phyloP scores from a whole-genome alignment of 2,888 invertebrate genomes.

The Dryadula phaetusa region DNA sequence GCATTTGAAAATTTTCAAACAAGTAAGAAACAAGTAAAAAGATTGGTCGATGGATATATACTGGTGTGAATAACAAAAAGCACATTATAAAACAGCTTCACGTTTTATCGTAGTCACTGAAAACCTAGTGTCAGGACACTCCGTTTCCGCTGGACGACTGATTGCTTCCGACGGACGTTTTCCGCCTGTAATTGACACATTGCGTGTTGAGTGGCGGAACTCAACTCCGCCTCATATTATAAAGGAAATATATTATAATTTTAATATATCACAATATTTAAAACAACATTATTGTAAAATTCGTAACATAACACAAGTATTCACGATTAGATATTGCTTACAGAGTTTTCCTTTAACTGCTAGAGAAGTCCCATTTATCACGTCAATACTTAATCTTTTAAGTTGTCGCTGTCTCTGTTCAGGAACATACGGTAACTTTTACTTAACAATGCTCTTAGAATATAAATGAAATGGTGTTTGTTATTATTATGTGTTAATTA shows the following conservation, averaged over 20 bases:
- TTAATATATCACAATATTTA: too few relatives aligned
- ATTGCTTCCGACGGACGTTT: too few relatives aligned
- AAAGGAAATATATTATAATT: neutral
- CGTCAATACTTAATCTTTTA: slow-evolving; percentile 57
- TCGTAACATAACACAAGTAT: neutral
- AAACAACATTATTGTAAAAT: too few relatives aligned
- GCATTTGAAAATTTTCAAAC: too few relatives aligned
- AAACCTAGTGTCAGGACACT: neutral
- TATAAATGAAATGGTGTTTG: slow-evolving; percentile 15
- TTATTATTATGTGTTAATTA: neutral
- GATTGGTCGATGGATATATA: too few relatives aligned
- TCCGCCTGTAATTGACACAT: too few relatives aligned
- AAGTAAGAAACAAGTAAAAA: too few relatives aligned
- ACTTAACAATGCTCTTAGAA: slow-evolving; percentile 15
- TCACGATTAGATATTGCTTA: neutral
- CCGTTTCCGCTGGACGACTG: neutral
- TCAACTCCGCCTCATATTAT: neutral
- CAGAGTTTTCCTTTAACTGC: slow-evolving; percentile 35
- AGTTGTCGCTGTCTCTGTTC: slow-evolving; percentile 45
- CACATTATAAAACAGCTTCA: too few relatives aligned
- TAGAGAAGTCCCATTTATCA: slow-evolving; percentile 58
- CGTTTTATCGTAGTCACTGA: too few relatives aligned
- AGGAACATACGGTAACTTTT: slow-evolving; percentile 31
- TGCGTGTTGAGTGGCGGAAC: neutral
- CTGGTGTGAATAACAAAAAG: too few relatives aligned